A percentile compares a stretch with the other conserved stretches of the same genome.
Conservation (phyloP, 1,140 invertebrate species). For the Brachionus asplanchnoidis region DNA sequence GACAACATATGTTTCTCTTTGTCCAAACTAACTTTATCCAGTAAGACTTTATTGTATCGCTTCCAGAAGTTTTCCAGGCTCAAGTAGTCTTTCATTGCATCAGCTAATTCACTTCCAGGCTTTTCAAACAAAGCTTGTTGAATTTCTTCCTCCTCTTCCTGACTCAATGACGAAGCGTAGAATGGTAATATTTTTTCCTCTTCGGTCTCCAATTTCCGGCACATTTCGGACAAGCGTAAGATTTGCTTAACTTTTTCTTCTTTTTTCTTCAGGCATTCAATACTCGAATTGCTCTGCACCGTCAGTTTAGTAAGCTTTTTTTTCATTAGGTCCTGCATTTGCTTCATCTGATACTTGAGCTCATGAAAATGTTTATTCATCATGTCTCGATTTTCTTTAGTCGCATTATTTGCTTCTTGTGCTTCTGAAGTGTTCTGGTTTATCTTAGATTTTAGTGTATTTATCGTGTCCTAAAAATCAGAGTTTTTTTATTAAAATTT, state of each 20-base stretch:
- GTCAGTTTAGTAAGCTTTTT: slow-evolving; percentile 54
- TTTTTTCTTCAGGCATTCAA: slow-evolving; percentile 52
- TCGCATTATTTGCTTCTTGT: slow-evolving; percentile 20
- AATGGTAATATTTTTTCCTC: slow-evolving; percentile 59
- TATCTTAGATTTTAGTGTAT: slow-evolving; percentile 6
- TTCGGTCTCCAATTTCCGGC: slow-evolving; percentile 57
- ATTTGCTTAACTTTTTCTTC: slow-evolving; percentile 49
- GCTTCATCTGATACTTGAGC: slow-evolving; percentile 56
- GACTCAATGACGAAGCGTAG: slow-evolving; percentile 54
- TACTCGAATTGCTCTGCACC: slow-evolving; percentile 51
- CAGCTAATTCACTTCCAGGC: slow-evolving; percentile 50
- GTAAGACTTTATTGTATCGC: slow-evolving; percentile 55
- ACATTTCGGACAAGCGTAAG: slow-evolving; percentile 54
- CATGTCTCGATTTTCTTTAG: slow-evolving; percentile 48
- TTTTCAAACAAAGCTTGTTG: slow-evolving; percentile 49
- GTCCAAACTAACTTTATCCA: slow-evolving; percentile 55
- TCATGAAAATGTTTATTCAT: slow-evolving; percentile 54
- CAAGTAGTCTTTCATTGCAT: slow-evolving; percentile 37
- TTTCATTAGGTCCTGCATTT: slow-evolving; percentile 51
- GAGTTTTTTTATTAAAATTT: too few species aligned
- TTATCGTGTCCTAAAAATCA: slow-evolving; percentile 19
- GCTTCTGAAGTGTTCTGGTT: neutral
- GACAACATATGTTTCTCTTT: slow-evolving; percentile 53
- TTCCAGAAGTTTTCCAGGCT: slow-evolving; percentile 58
- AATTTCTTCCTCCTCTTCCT: slow-evolving; percentile 54